A percentile compares a stretch with the other conserved stretches of the same genome.
phyloP scores from a whole-genome alignment of 2,113 vertebrate species.

The Muntiacus reevesi region DNA sequence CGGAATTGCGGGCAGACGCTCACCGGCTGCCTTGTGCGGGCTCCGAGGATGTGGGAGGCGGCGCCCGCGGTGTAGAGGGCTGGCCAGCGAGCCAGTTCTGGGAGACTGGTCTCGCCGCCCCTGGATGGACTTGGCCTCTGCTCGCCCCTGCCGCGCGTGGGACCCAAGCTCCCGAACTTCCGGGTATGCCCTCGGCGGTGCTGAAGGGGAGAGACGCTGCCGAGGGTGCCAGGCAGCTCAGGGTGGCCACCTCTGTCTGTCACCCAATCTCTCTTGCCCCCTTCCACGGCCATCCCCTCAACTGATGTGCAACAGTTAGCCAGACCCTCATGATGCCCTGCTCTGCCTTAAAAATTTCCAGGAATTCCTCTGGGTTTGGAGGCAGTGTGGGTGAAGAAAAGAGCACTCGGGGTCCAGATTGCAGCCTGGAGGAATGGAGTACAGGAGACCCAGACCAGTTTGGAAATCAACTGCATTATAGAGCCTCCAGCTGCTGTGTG shows the following conservation, averaged over 20 bases:
- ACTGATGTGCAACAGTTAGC: slow-evolving; percentile 45
- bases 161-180: slow-evolving; percentile 25
- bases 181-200: background rate
- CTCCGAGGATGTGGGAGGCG: background rate
- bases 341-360: background rate
- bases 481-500: background rate
- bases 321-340: background rate
- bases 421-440: background rate
- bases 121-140: background rate
- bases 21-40: background rate
- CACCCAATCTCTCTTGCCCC: background rate
- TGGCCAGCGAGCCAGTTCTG: background rate
- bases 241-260: background rate
- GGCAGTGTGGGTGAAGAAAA: background rate
- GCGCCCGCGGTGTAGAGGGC: background rate
- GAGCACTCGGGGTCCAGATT: background rate
- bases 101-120: background rate
- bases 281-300: background rate
- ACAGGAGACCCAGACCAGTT: background rate
- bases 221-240: background rate
- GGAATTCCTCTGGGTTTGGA: background rate
- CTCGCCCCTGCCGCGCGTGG: background rate
- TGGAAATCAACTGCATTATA: background rate
- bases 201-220: background rate
- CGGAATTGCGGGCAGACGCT: background rate